Evolutionary conservation across 2,888 invertebrate species (phyloP), one percentile per base, ranked within the genome.

Genomic region (Lasioglossum calceatum): DNA sequence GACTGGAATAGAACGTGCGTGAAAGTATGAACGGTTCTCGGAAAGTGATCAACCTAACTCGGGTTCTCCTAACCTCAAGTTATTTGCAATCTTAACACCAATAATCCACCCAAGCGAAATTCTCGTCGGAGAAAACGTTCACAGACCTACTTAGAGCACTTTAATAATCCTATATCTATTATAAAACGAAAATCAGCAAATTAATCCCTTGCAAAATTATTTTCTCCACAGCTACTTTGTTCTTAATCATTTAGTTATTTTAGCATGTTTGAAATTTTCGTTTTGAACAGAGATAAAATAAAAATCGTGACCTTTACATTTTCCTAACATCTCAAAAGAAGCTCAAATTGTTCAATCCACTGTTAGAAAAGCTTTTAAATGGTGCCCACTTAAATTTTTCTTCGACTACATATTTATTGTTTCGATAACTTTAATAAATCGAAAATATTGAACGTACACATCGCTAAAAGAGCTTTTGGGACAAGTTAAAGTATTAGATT

Each of bases 1-100:
- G 70, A 61, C 50, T 61, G 71, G 67, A 67, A 79, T 79, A 77
- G 79, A 81, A 84, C 74, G 78, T 74, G 67, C 86, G 79, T 77
- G 82, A 58, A 80, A 54, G 80, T 67, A 80, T 83, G 79, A 14
- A 5, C 58, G 39, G 50, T 58, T 77, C 74, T 77, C 58, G 36
- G 72, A 75, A 80, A 76, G 44, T 58, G 58, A 74, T 87, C 70
- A 77, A 77, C 27, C 58, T 58, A n/a, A 12, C 58, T n/a, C 36
- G n/a, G 23, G 42, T 42, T 61, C 73, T 73, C 19, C 16, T 27
- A 44, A 36, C 23, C 71, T 14, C 70, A 74, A 23, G 75, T 78
- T 74, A 75, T 78, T 78, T 54, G 54, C 19, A 61, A 72, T 72
- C 50, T 42, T 12, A 54, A 70, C 12, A 70, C 23, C 36, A n/a